A percentile compares a stretch with the other conserved stretches of the same genome.
phyloP scores from a whole-genome alignment of 2,797 vertebrate species.

The Pampus argenteus region DNA sequence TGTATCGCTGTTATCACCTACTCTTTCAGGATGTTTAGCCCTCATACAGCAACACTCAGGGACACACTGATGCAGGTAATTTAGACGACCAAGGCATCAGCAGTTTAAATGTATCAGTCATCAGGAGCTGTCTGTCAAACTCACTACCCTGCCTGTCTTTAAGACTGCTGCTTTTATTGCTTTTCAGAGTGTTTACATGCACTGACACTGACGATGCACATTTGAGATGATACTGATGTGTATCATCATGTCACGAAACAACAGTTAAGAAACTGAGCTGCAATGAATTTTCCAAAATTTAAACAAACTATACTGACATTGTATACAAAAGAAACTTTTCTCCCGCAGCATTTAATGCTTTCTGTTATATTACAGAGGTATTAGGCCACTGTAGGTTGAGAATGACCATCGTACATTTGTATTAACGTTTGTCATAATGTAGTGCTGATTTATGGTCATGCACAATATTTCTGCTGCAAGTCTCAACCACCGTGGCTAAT shows the following conservation, averaged over 20 bases:
- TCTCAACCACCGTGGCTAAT: too few species aligned
- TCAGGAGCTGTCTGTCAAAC: conserved; percentile 39
- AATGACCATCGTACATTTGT: too few species aligned
- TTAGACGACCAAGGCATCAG: conserved; percentile 33
- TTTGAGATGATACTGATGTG: background rate
- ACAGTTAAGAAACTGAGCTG: too few species aligned
- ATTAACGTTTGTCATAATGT: too few species aligned
- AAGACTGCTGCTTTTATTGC: conserved; percentile 34
- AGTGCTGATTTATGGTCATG: too few species aligned
- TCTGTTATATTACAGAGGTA: background rate
- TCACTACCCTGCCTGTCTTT: conserved; percentile 4
- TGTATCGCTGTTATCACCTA: conserved; percentile 5
- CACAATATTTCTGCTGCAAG: too few species aligned
- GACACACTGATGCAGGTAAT: conserved; percentile 57
- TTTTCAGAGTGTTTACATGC: conserved; percentile 36
- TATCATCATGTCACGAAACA: too few species aligned
- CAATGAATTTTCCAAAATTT: too few species aligned
- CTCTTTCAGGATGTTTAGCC: conserved; percentile 50
- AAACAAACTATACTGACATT: too few species aligned
- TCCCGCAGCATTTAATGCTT: conserved; percentile 16
- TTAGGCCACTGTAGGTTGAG: too few species aligned
- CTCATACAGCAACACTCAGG: conserved; percentile 10
- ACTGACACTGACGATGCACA: conserved; percentile 33
- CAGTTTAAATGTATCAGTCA: conserved; percentile 51
- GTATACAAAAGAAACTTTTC: background rate